Base-by-base conservation (phyloP, 2,888 invertebrate genomes). In the Melanophora roralis region DNA sequence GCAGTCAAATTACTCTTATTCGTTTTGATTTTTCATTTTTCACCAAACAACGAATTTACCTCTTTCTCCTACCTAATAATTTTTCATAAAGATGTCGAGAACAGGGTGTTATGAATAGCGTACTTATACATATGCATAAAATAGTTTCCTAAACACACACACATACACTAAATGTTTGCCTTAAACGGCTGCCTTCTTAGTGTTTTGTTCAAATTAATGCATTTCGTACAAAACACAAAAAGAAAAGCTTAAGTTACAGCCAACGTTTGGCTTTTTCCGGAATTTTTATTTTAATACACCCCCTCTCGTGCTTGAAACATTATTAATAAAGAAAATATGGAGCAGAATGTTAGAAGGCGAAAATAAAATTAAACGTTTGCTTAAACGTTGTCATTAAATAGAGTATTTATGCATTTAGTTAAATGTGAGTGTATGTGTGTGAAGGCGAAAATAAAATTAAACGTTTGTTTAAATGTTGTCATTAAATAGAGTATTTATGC, bases 401-500 rank as follows among this genome's bases (percentile, higher is more conserved):
- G 64, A 68, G 60, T 43, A 67, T 60, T 74, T 74, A 59, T 64
- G 40, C 7, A 43, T 8, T 36, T 36, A 36, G 1, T 11, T 36
- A 36, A 7, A 36, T 11, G 9, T 36, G 11, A 9, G 11, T 6
- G 9, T 36, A 8, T 36, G 36, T 36, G n/a, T n/a, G 19, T 11
- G n/a, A 9, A 21, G 32, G 5, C 19, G 12, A 9, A 5, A 0
- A 55, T 43, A 21, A 5, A 45, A 34, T 32, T 32, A 14, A 9
- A 19, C 5, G 72, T 36, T 23, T 23, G 55, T 19, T 12, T 36
- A 47, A 55, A 36, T 64, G 16, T 4, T 38, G 19, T 40, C 9
- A 16, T 55, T 47, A 72, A 53, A 68, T 73, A 43, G 64, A 68
- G 60, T 43, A 67, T 60, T 74, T 74, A 59, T 64, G 40, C 7